phyloP scores from a whole-genome alignment of 2,888 invertebrate genomes.

The Ctenicera cuprea region DNA sequence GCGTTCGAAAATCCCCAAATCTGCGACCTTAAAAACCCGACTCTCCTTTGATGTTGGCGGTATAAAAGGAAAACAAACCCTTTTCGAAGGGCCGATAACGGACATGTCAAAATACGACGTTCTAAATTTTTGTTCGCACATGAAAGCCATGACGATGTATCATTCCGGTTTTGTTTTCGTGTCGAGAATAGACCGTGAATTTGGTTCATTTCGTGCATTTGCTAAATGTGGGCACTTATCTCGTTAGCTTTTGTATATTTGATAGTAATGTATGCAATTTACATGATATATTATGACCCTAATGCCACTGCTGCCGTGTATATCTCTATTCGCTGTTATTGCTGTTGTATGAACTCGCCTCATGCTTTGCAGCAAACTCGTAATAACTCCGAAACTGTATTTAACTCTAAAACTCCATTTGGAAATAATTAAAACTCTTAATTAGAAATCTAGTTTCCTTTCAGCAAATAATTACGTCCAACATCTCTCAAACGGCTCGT shows the following conservation, averaged over 20 bases:
- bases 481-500: background rate
- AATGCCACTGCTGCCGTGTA: conserved; percentile 37
- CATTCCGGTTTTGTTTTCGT: conserved; percentile 44
- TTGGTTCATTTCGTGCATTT: conserved; percentile 50
- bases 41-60: conserved; percentile 11
- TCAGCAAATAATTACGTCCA: conserved; percentile 17
- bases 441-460: conserved; percentile 30
- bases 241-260: conserved; percentile 52
- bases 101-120: conserved; percentile 8
- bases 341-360: conserved; percentile 40
- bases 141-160: conserved; percentile 8
- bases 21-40: background rate
- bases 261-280: conserved; percentile 54
- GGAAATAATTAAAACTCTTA: conserved; percentile 35
- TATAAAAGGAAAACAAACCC: conserved; percentile 15
- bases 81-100: conserved; percentile 17
- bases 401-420: conserved; percentile 28
- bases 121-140: conserved; percentile 4
- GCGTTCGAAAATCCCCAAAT: background rate
- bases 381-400: conserved; percentile 20
- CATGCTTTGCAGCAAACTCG: background rate
- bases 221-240: conserved; percentile 52
- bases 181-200: conserved; percentile 41
- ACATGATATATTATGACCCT: conserved; percentile 46
- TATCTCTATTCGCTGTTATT: conserved; percentile 43